These are phyloP conservation scores for Kryptolebias ocellatus DNA, from an alignment of 2,797 vertebrate species.

Conservation along the genomic window DNA sequence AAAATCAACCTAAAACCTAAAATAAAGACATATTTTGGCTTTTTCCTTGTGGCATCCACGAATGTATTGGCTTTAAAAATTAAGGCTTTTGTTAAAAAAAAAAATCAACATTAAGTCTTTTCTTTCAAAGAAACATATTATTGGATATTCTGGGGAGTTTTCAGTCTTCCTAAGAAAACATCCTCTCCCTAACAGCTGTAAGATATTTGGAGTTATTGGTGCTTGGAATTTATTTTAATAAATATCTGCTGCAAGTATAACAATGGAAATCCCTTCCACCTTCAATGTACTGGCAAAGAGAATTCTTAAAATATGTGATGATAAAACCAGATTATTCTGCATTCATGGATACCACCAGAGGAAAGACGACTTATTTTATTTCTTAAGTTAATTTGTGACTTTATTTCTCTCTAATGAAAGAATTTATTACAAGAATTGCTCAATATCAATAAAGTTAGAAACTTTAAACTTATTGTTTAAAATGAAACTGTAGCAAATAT, in stretches of 20 bases:
- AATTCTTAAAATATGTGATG: not conserved
- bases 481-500: too few species aligned
- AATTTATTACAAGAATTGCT: not conserved
- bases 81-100: not conserved
- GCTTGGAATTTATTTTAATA: not conserved
- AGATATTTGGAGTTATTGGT: not conserved
- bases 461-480: too few species aligned
- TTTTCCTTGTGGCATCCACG: too few species aligned
- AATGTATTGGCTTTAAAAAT: too few species aligned
- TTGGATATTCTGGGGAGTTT: not conserved
- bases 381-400: not conserved
- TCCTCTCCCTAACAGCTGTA: not conserved
- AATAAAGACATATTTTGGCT: not conserved
- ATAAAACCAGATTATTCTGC: not conserved
- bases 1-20: not conserved
- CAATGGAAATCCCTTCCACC: not conserved
- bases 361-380: not conserved
- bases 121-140: not conserved
- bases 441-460: not conserved
- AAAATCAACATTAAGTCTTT: not conserved
- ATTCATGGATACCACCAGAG: not conserved
- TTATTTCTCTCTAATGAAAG: not conserved
- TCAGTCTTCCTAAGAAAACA: not conserved
- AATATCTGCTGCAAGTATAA: too few species aligned
- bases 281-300: not conserved